These are phyloP conservation scores for Procavia capensis DNA, from an alignment of 2,113 vertebrate species.

Conservation along the genomic window DNA sequence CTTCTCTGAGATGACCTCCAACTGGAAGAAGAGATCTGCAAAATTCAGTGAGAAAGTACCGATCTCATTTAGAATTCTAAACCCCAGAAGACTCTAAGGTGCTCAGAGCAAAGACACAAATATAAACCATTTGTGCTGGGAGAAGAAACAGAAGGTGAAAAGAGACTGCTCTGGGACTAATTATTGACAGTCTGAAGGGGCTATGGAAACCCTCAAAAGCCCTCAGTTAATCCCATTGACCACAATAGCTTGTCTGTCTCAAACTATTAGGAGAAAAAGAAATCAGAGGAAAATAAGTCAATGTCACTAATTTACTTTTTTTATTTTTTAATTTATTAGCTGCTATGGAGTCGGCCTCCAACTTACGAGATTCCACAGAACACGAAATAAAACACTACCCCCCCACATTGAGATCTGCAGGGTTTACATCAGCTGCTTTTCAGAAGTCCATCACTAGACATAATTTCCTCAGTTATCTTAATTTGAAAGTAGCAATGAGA, in stretches of 20 bases:
- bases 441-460: neutral
- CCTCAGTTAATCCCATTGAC: neutral
- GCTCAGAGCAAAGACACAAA: rapidly evolving
- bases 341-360: neutral
- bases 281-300: neutral
- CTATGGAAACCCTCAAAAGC: neutral
- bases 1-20: neutral
- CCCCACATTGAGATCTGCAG: neutral
- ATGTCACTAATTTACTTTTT: neutral
- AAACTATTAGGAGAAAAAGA: neutral
- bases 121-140: neutral
- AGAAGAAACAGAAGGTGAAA: neutral
- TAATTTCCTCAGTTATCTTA: neutral
- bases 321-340: neutral
- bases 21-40: neutral
- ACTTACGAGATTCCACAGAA: neutral
- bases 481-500: neutral
- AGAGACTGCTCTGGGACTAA: rapidly evolving
- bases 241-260: neutral
- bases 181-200: neutral
- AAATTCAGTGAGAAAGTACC: neutral
- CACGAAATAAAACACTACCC: neutral
- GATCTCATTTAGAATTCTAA: neutral
- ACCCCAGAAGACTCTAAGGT: neutral
- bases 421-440: neutral